These are phyloP conservation scores for Drosophila navojoa DNA, from an alignment of 1,140 invertebrate genomes.

Conservation along the genomic window DNA sequence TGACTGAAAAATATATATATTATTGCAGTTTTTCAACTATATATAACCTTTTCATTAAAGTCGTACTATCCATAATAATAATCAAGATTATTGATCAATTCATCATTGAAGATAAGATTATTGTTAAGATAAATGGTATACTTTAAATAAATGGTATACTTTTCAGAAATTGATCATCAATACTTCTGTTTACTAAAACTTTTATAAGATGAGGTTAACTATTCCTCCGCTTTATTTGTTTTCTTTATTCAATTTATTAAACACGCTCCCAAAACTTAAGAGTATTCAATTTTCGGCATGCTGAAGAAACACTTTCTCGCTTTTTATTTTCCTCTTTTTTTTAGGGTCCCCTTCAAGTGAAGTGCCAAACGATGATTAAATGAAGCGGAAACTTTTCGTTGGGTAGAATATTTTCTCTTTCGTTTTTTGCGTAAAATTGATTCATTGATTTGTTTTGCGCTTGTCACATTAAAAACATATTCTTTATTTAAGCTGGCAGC, in stretches of 20 bases:
- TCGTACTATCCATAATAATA: too few species aligned
- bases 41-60: too few species aligned
- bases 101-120: too few species aligned
- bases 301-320: neutral
- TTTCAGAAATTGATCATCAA: too few species aligned
- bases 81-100: too few species aligned
- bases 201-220: too few species aligned
- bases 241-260: neutral
- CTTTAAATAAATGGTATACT: too few species aligned
- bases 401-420: slow-evolving; percentile 43
- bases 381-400: slow-evolving; percentile 64
- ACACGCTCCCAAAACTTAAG: neutral
- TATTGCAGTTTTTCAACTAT: too few species aligned
- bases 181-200: too few species aligned
- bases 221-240: neutral
- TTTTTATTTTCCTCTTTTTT: slow-evolving; percentile 6
- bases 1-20: too few species aligned
- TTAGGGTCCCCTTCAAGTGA: neutral
- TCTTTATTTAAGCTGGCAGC: slow-evolving; percentile 34
- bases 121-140: too few species aligned
- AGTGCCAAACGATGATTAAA: slow-evolving; percentile 44
- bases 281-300: neutral
- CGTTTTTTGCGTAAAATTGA: slow-evolving; percentile 34
- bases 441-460: slow-evolving; percentile 54
- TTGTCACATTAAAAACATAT: slow-evolving; percentile 54